Percentiles rank a stretch among this genome's conserved stretches.
Evolutionary conservation across 35 echinoderm and acorn worm genomes (phyloP).

Genomic region (Eucidaris tribuloides): DNA sequence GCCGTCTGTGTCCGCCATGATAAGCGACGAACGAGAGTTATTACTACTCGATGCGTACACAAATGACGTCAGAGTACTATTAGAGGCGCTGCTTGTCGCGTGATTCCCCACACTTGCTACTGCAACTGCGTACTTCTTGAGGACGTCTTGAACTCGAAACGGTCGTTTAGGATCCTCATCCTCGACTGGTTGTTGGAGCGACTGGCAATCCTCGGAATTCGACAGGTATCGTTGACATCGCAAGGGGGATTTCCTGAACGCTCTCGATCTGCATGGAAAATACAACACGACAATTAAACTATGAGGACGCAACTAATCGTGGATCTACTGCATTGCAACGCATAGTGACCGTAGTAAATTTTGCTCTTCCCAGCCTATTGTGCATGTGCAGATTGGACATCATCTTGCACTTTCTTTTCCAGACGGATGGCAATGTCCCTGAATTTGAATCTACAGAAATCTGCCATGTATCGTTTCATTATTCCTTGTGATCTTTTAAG

Average conservation of each 20-base stretch:
- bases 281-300: no score
- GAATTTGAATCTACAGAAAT: no score
- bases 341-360: no score
- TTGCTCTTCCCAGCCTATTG: no score
- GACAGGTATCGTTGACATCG: background rate
- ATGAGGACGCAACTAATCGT: no score
- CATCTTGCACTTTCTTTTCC: no score
- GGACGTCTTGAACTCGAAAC: background rate
- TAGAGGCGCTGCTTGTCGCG: background rate
- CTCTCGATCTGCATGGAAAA: background rate
- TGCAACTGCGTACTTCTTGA: background rate
- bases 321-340: no score
- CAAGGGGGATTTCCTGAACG: background rate
- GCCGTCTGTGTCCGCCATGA: background rate
- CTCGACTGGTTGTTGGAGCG: background rate
- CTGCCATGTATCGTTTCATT: no score
- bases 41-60: slow-evolving; percentile 2
- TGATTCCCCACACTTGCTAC: background rate
- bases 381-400: no score
- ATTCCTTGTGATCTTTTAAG: no score
- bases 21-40: background rate
- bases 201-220: background rate
- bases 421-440: no score
- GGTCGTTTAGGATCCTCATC: background rate
- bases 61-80: background rate